Conservation (phyloP, 2,888 invertebrate species). For the Lepas anatifera region DNA sequence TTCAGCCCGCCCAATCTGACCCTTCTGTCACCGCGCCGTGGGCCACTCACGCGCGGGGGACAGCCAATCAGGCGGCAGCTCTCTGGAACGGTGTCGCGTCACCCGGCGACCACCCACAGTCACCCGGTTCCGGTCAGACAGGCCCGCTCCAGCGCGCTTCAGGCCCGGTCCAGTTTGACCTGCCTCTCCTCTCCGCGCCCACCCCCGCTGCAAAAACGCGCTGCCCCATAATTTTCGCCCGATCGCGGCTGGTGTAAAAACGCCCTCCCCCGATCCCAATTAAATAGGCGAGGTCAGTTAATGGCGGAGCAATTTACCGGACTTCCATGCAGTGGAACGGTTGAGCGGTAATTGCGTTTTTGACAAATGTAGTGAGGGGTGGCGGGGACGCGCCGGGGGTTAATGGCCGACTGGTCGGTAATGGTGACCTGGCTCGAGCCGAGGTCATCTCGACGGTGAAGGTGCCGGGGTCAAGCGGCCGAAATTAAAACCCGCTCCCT, state of each 20-base stretch:
- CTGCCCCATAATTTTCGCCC: neutral
- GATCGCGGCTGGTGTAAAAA: neutral
- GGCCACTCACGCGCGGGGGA: neutral
- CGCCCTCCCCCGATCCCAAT: neutral
- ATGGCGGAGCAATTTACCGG: slow-evolving; percentile 1
- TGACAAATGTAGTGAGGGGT: too few relatives aligned
- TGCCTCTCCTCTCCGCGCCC: neutral
- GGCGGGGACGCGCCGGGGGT: too few relatives aligned
- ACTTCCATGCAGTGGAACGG: neutral
- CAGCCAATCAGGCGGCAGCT: neutral
- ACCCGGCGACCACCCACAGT: neutral
- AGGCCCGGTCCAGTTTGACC: too few relatives aligned
- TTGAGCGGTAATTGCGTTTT: neutral
- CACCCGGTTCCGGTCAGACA: too few relatives aligned
- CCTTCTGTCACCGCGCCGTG: neutral
- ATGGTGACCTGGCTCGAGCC: too few relatives aligned
- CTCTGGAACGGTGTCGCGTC: neutral
- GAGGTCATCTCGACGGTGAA: too few relatives aligned
- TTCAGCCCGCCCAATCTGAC: too few relatives aligned
- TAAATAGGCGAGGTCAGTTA: neutral
- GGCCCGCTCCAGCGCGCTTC: too few relatives aligned
- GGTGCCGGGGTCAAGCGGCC: too few relatives aligned
- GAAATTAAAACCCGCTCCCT: too few relatives aligned
- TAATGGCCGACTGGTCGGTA: too few relatives aligned
- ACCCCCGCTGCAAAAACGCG: neutral